Base-by-base conservation (phyloP, 1,140 invertebrate genomes). In the Achroia grisella region DNA sequence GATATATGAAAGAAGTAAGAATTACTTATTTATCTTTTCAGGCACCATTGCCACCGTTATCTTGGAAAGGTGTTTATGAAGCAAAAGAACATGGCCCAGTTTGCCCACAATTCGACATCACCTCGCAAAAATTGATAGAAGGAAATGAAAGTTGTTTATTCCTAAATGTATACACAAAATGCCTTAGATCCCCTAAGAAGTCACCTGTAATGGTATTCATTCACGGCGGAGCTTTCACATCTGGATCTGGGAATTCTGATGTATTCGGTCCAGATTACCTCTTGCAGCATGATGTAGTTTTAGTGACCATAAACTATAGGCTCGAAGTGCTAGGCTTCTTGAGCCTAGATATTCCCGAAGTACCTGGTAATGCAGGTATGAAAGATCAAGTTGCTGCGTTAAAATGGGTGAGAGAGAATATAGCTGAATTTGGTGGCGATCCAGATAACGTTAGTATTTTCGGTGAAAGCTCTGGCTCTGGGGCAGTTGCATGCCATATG, bases 221-320 rank as follows among this genome's bases (percentile, higher is more conserved):
- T 13, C 89, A 94, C 65, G 92, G 92, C 0, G 93, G 93, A 9
- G 87, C 84, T 4, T 92, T 91, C 44, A 75, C 84, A 10, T 72
- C 71, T 39, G 90, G 90, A 10, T 87, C 85, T 8, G 86, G 85
- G n/a, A 83, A 86, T 48, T 65, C 69, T 0, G 67, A 75, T n/a
- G 48, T 80, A 0, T 89, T 89, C 52, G 87, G 88, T 0, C 89
- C 90, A 1, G 89, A 90, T 51, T 89, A 89, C 43, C 68, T 93
- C 5, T 59, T 90, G 0, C 74, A 88, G 11, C 81, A 91, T 29
- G 84, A 88, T 28, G 80, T 93, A 1, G 78, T 92, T 0, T 65
- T 92, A 4, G 90, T 92, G 0, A 90, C 89, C 0, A 70, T 91
- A 0, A 91, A 92, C 57, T 93, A 93, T 49, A 56, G 71, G 41